A percentile compares a stretch with the other conserved stretches of the same genome.
Conservation (phyloP, 2,797 vertebrate species). For the Naso thynnoides region DNA sequence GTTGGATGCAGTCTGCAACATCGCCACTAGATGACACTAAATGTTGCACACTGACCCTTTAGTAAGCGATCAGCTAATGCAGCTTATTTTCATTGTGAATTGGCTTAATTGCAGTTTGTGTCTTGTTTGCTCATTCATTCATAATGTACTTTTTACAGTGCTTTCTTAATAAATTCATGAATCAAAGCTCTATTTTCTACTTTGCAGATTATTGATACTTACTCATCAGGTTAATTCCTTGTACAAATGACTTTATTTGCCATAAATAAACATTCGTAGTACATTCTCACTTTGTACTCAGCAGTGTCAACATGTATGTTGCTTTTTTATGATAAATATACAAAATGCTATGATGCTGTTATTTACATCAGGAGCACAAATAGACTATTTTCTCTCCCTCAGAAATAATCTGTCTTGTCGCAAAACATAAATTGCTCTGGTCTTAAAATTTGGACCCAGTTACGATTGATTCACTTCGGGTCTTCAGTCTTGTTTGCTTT, state of each 20-base stretch:
- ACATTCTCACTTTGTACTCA: conserved; percentile 40
- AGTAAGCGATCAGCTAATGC: background rate
- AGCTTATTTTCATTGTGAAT: background rate
- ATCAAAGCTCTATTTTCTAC: background rate
- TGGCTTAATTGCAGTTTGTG: conserved; percentile 7
- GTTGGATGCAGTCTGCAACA: no score
- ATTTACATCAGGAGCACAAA: conserved; percentile 42
- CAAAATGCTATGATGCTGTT: conserved; percentile 26
- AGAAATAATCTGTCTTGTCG: conserved; percentile 4
- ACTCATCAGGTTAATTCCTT: background rate
- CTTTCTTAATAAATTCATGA: conserved; percentile 58
- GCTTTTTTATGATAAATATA: conserved; percentile 28
- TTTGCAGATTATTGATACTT: conserved; percentile 5
- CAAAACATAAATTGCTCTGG: no score
- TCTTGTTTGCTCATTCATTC: conserved; percentile 14
- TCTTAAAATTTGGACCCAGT: conserved; percentile 5
- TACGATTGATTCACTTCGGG: background rate
- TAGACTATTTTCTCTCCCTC: background rate
- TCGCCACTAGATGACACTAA: no score
- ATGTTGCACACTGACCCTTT: no score
- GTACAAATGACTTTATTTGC: conserved; percentile 44
- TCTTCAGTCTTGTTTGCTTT: background rate
- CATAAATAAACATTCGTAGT: conserved; percentile 33
- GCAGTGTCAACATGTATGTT: conserved; percentile 23
- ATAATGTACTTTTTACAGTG: conserved; percentile 38